Base-by-base conservation (phyloP, 2,888 invertebrate genomes). In the Dioctria linearis region DNA sequence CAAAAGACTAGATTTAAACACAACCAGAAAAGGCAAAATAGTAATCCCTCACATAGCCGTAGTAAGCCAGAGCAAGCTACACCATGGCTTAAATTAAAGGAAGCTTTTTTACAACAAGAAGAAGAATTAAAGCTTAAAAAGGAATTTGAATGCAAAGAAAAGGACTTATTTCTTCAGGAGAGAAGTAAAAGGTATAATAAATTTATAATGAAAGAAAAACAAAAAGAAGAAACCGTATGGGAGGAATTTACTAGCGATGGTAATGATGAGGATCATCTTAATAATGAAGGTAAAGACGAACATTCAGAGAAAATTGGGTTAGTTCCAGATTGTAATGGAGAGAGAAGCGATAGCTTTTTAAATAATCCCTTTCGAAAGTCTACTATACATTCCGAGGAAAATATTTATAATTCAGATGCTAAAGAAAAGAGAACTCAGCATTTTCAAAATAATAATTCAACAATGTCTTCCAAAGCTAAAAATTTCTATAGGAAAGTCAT, bases 151-250 rank as follows among this genome's bases (percentile, higher is more conserved):
- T 11, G 11, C 54, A n/a, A 8, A n/a, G 81, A 85, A 25, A 85
- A 84, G 3, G 84, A 84, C 59, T 59, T 83, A 0, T 80, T 85
- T 3, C 49, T 85, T 0, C 84, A 85, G 80, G 82, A 85, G 63
- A 85, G 87, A 0, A 84, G 87, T 71, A 83, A 86, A 61, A 86
- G 85, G 49, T 84, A 86, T 73, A 83, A 87, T n/a, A 84, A 84
- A 6, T 83, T 83, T 25, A 63, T 86, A 0, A 87, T 88, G 37
- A 84, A 84, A 61, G 80, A 85, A 37, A 85, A 85, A 46, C 84
- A 84, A n/a, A 84, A 84, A 2, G 84, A 85, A 78, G 80, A 84
- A 13, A 85, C 85, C 2, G 82, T 82, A 39, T 88, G 88, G 88
- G 89, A 86, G 79, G 80, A 83, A 4, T 88, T 88, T 37, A 82